phyloP scores from a whole-genome alignment of 2,797 vertebrate species.

The Tympanoctomys barrerae region DNA sequence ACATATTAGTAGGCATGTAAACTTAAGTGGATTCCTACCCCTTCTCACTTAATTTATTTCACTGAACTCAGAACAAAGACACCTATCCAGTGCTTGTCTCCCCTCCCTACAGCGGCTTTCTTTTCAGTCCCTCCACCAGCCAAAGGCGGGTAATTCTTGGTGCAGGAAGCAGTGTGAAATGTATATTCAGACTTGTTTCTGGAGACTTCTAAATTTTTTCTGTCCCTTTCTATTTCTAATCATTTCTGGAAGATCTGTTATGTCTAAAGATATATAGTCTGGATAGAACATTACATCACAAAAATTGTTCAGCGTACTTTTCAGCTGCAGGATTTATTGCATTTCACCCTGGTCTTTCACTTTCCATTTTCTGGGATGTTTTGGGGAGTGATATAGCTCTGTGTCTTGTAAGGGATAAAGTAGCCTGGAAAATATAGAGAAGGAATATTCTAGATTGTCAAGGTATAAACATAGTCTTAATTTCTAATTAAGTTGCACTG shows the following conservation, averaged over 20 bases:
- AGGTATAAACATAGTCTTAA: not conserved
- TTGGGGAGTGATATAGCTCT: not conserved
- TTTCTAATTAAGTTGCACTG: not conserved
- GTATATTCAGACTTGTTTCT: not conserved
- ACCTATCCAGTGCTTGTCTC: not conserved
- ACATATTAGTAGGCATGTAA: not conserved
- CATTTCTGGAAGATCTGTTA: not conserved
- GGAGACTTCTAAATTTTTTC: not conserved
- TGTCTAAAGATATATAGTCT: not conserved
- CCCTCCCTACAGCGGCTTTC: not conserved
- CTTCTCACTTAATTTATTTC: not conserved
- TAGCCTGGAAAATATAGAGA: not conserved
- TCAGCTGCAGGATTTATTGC: not conserved
- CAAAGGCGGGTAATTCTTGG: not conserved
- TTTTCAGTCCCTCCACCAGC: not conserved
- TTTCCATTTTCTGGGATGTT: not conserved
- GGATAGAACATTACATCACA: not conserved
- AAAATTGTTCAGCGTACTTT: slow-evolving; percentile 6
- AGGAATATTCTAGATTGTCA: not conserved
- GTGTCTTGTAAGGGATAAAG: not conserved
- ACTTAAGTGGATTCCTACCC: not conserved
- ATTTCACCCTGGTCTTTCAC: fast-evolving
- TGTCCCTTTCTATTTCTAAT: not conserved
- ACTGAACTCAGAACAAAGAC: not conserved
- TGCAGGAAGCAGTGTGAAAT: not conserved